A percentile compares a stretch with the other conserved stretches of the same genome.
Conservation (phyloP, 2,113 vertebrate species). For the Butorides virescens region DNA sequence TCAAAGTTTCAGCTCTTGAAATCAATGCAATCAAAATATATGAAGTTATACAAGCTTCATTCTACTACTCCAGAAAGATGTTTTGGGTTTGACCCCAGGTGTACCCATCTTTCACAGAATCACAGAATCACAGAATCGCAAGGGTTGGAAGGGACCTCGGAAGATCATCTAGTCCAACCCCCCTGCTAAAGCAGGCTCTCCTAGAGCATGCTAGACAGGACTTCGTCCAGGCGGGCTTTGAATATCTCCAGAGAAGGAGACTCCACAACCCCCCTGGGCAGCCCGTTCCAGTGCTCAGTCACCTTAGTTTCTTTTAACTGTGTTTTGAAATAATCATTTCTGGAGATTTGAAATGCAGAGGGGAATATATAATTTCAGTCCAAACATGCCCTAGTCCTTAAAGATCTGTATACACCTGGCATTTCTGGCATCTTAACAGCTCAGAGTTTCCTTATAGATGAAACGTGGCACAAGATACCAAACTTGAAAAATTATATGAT, state of each 20-base stretch:
- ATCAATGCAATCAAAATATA: neutral
- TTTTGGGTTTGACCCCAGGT: neutral
- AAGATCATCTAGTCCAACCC: too few species aligned
- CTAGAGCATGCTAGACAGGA: too few species aligned
- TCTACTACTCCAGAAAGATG: neutral
- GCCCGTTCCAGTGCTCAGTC: too few species aligned
- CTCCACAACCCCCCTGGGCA: too few species aligned
- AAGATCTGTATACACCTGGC: neutral
- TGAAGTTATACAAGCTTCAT: neutral
- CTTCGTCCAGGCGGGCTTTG: too few species aligned
- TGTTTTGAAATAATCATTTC: neutral
- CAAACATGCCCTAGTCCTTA: neutral
- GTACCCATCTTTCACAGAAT: too few species aligned
- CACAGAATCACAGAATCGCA: too few species aligned
- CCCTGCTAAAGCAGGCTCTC: too few species aligned
- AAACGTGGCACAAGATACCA: neutral
- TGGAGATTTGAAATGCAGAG: neutral
- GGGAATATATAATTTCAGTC: neutral
- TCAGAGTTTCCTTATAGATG: neutral
- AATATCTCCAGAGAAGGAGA: too few species aligned
- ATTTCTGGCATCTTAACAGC: neutral
- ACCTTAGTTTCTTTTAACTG: neutral
- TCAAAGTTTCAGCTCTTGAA: neutral
- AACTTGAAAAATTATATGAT: neutral
- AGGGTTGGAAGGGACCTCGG: too few species aligned